Percentiles rank a stretch among this genome's conserved stretches.
Conservation (phyloP, 2,797 vertebrate genomes). For the Percopsis omiscomaycus region DNA sequence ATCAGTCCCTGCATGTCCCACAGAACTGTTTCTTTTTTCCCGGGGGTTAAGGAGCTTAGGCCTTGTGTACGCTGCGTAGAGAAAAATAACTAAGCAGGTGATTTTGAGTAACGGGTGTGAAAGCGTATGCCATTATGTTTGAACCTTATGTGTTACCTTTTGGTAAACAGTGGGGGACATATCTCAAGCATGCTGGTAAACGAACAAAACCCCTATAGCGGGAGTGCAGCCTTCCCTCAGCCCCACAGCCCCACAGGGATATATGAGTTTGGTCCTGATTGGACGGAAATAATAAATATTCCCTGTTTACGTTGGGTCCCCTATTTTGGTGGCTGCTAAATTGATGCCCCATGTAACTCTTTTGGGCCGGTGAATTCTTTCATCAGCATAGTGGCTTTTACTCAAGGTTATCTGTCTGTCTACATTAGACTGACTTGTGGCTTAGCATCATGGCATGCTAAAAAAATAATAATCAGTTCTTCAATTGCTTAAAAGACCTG, state of each 20-base stretch:
- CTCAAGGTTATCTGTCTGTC: constrained; percentile 49
- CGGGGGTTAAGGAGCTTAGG: constrained; percentile 74
- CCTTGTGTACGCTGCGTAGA: constrained; percentile 55
- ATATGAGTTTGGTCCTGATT: constrained; percentile 52
- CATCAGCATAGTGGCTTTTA: constrained; percentile 50
- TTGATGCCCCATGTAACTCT: constrained; percentile 39
- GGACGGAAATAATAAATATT: constrained; percentile 66
- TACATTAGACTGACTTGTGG: constrained; percentile 18
- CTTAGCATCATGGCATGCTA: constrained; percentile 38
- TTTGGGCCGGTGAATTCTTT: constrained; percentile 64
- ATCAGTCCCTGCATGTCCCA: constrained; percentile 57
- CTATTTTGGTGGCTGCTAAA: constrained; percentile 43
- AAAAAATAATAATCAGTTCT: constrained; percentile 21
- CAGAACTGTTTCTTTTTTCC: constrained; percentile 53
- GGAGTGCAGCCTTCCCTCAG: constrained; percentile 49
- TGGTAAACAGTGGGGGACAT: constrained; percentile 65
- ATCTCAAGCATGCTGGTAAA: constrained; percentile 62
- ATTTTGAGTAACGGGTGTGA: constrained; percentile 48
- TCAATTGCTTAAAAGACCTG: no score
- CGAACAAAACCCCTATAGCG: constrained; percentile 23
- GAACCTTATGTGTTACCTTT: constrained; percentile 75
- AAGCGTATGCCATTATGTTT: constrained; percentile 62
- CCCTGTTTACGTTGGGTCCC: constrained; percentile 39
- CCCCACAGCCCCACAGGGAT: constrained; percentile 60
- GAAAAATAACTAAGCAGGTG: constrained; percentile 54